Evolutionary conservation across 2,113 vertebrate genomes (phyloP).

Genomic region (Fulica atra): DNA sequence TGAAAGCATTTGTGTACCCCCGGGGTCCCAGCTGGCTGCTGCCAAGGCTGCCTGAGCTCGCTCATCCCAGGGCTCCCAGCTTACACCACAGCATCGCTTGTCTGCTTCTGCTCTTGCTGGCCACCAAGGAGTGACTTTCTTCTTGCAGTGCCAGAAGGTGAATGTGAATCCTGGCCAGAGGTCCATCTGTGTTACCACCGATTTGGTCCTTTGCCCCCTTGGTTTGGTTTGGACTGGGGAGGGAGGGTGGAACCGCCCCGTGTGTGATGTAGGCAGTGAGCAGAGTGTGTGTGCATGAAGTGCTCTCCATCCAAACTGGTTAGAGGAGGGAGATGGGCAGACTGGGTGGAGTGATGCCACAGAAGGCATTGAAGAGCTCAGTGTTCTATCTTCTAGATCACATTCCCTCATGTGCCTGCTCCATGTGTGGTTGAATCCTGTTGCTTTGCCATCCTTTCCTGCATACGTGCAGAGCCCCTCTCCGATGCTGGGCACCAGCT

Average conservation of each 20-base stretch:
- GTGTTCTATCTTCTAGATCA: background rate
- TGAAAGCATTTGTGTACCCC: background rate
- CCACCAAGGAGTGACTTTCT: background rate
- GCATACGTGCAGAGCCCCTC: background rate
- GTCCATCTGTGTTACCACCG: background rate
- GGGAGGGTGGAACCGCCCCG: background rate
- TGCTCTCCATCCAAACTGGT: rapidly evolving
- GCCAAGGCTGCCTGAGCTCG: background rate
- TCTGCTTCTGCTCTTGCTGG: background rate
- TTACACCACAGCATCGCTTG: background rate
- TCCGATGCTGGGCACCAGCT: background rate
- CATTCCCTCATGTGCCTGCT: background rate
- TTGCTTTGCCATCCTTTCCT: background rate
- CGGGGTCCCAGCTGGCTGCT: background rate
- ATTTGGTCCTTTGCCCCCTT: background rate
- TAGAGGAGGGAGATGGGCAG: background rate
- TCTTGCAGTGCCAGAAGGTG: background rate
- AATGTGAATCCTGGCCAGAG: background rate
- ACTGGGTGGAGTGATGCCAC: background rate
- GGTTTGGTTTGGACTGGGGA: background rate
- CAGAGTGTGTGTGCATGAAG: background rate
- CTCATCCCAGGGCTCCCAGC: background rate
- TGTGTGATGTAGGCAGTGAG: background rate
- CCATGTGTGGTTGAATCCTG: background rate
- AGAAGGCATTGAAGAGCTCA: background rate